phyloP scores from a whole-genome alignment of 64 coral and sea anemone genomes.

The Montipora cactus region DNA sequence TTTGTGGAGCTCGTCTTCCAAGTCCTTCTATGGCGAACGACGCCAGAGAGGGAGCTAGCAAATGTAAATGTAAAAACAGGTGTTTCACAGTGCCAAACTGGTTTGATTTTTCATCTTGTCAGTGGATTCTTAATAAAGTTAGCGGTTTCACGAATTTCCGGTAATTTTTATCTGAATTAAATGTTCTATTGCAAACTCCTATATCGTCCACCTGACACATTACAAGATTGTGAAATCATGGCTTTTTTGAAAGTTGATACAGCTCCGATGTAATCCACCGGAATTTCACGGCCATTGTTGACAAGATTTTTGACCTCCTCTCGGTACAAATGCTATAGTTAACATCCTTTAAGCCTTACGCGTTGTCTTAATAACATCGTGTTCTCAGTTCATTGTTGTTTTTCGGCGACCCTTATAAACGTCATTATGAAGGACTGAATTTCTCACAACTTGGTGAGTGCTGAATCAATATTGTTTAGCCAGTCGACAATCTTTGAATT shows the following conservation, averaged over 20 bases:
- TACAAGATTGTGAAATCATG: too few species aligned
- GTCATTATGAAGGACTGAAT: neutral
- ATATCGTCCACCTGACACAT: neutral
- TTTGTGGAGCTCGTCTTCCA: neutral
- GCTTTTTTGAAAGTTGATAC: constrained; percentile 2
- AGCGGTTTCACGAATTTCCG: neutral
- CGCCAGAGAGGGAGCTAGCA: neutral
- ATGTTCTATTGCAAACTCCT: neutral
- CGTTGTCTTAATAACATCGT: neutral
- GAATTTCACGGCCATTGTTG: neutral
- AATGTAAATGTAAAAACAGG: neutral
- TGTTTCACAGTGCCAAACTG: neutral
- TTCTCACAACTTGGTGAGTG: neutral
- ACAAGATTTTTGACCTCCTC: neutral
- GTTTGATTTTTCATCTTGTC: neutral
- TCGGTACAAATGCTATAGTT: neutral
- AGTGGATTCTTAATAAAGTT: neutral
- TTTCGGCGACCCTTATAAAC: neutral
- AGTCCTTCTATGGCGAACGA: too few species aligned
- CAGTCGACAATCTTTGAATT: neutral
- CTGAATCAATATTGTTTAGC: neutral
- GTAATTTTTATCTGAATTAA: neutral
- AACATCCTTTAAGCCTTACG: neutral
- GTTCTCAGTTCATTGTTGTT: neutral
- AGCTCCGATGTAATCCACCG: neutral